Conservation (phyloP, 30 jellyfish, hydroid and myxozoan species). For the Mastigias papua region DNA sequence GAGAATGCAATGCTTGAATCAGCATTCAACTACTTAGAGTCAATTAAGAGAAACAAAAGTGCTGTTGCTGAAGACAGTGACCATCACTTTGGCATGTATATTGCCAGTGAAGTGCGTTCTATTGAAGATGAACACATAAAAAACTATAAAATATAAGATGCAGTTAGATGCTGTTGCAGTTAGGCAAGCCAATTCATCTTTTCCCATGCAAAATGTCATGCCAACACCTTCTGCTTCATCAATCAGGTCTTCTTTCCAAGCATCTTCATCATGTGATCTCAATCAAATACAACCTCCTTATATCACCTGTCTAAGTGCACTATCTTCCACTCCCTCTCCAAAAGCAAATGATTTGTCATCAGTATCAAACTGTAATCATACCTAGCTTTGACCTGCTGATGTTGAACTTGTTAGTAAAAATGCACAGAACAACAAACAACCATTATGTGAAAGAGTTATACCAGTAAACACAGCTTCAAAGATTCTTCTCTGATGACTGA, state of each 20-base stretch:
- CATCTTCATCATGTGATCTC: too few relatives aligned
- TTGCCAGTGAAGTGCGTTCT: neutral
- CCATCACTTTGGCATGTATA: constrained; percentile 4
- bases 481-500: neutral
- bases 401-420: too few relatives aligned
- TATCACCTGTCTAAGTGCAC: too few relatives aligned
- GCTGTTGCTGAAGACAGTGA: neutral
- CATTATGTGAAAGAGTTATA: neutral
- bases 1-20: neutral
- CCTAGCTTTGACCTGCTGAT: neutral
- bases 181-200: neutral
- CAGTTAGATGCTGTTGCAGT: neutral
- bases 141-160: neutral
- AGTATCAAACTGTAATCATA: neutral
- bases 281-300: too few relatives aligned
- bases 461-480: neutral
- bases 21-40: neutral
- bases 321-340: neutral
- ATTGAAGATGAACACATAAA: neutral
- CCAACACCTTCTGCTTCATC: neutral
- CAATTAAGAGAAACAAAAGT: neutral
- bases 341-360: neutral
- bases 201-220: neutral
- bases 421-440: neutral
- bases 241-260: too few relatives aligned